Evolutionary conservation across 30 jellyfish, hydroid and myxozoan genomes (phyloP).

Genomic region (Chrysaora quinquecirrha): DNA sequence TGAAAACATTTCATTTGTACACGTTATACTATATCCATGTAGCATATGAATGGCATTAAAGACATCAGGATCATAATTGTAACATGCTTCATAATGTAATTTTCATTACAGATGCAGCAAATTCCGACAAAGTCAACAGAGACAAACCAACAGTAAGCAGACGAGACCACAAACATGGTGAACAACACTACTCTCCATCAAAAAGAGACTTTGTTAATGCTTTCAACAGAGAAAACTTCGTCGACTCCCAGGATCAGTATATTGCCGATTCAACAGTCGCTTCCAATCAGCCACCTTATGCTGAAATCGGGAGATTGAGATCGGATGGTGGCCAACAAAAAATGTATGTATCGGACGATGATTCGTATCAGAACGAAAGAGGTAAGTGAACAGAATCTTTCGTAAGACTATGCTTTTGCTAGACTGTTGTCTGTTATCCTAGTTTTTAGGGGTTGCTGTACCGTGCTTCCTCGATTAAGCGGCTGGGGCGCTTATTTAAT

Average conservation of each 20-base stretch:
- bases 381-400: background rate
- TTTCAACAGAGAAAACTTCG: conserved; percentile 53
- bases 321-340: conserved; percentile 45
- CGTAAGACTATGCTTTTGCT: too few relatives aligned
- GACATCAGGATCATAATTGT: too few relatives aligned
- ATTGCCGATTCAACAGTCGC: conserved; percentile 12
- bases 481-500: too few relatives aligned
- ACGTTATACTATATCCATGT: too few relatives aligned
- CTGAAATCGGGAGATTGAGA: conserved; percentile 18
- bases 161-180: background rate
- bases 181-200: conserved; percentile 6
- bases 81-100: too few relatives aligned
- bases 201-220: conserved; percentile 32
- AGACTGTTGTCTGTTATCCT: too few relatives aligned
- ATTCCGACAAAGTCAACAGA: background rate
- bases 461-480: too few relatives aligned
- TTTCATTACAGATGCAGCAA: background rate
- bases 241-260: conserved; percentile 45
- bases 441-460: too few relatives aligned
- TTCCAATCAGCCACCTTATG: conserved; percentile 18
- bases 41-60: too few relatives aligned
- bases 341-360: background rate
- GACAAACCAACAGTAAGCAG: background rate
- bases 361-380: background rate
- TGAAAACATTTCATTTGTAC: too few relatives aligned